Conservation (phyloP, 1,140 invertebrate genomes). For the Hyphantria cunea region DNA sequence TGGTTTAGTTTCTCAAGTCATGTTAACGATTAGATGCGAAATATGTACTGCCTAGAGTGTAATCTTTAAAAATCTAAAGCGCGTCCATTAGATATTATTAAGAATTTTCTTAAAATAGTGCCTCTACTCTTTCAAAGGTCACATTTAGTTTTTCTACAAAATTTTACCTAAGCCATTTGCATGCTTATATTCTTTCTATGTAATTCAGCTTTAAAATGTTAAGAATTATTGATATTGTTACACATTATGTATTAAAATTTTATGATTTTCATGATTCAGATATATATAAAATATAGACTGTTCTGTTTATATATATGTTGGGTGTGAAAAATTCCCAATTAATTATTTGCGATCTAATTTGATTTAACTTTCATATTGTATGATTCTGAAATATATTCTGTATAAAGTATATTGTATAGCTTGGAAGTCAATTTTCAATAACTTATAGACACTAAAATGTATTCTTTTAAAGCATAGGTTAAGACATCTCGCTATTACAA, state of each 20-base stretch:
- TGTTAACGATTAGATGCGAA: slow-evolving; percentile 14
- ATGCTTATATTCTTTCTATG: slow-evolving; percentile 37
- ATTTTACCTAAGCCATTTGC: slow-evolving; percentile 45
- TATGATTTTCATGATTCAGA: background rate
- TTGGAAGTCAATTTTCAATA: slow-evolving; percentile 32
- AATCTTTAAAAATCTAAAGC: slow-evolving; percentile 24
- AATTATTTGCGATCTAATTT: background rate
- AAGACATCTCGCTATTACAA: slow-evolving; percentile 3
- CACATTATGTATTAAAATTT: background rate
- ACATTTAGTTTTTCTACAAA: slow-evolving; percentile 24
- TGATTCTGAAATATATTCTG: background rate
- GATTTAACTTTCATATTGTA: background rate
- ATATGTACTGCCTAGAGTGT: slow-evolving; percentile 30
- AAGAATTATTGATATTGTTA: slow-evolving; percentile 6
- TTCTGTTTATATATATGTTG: no score
- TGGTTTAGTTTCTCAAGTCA: slow-evolving; percentile 22
- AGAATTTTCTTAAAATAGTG: slow-evolving; percentile 30
- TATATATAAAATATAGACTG: background rate
- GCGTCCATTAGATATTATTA: slow-evolving; percentile 31
- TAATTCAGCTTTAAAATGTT: slow-evolving; percentile 40
- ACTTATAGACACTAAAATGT: slow-evolving; percentile 29
- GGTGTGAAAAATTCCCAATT: background rate
- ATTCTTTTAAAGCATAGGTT: slow-evolving; percentile 22
- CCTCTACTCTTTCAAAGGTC: slow-evolving; percentile 28
- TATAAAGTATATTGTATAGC: background rate